Evolutionary conservation across 2,113 vertebrate genomes (phyloP).

Genomic region (Limnothrissa miodon): DNA sequence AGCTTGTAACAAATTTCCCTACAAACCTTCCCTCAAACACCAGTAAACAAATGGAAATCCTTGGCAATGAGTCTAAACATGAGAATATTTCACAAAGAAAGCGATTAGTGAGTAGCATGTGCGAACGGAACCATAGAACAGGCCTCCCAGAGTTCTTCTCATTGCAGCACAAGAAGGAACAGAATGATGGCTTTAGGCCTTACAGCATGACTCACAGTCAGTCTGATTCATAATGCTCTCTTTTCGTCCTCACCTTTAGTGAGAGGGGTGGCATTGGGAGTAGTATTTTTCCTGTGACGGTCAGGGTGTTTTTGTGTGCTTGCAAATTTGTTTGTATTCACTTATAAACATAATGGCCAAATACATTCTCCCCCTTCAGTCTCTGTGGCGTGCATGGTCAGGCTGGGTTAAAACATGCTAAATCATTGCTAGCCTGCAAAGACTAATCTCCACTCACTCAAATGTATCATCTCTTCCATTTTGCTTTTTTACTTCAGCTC

Average conservation of each 20-base stretch:
- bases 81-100: too few species aligned
- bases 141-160: background rate
- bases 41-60: too few species aligned
- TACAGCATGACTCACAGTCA: background rate
- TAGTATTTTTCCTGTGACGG: background rate
- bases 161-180: background rate
- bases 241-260: background rate
- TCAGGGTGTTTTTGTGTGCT: background rate
- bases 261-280: background rate
- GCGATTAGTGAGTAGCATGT: too few species aligned
- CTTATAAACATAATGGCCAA: background rate
- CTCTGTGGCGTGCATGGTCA: background rate
- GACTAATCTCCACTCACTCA: background rate
- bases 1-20: too few species aligned
- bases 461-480: background rate
- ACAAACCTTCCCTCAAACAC: too few species aligned
- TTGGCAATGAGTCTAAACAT: too few species aligned
- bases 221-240: background rate
- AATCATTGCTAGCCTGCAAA: background rate
- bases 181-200: background rate
- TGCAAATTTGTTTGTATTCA: background rate
- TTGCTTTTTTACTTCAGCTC: background rate
- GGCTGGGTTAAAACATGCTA: background rate
- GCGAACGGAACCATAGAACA: too few species aligned
- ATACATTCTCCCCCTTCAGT: background rate